phyloP scores from a whole-genome alignment of 2,113 vertebrate genomes.

The Campylomormyrus tamandua region DNA sequence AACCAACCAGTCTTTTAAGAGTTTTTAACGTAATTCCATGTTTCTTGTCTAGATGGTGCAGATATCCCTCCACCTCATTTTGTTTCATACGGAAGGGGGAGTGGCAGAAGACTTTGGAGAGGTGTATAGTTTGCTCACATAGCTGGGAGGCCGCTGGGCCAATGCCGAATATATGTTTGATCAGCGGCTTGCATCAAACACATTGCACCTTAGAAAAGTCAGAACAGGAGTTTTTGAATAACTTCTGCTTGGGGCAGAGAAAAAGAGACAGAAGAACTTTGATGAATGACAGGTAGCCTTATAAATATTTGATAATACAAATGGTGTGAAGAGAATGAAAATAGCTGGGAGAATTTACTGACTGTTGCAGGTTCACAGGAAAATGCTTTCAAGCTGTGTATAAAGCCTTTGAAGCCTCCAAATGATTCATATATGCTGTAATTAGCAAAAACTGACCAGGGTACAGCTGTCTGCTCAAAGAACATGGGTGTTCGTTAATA shows the following conservation, averaged over 20 bases:
- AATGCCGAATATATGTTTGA: neutral
- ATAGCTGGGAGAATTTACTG: constrained; percentile 10
- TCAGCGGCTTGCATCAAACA: neutral
- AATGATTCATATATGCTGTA: neutral
- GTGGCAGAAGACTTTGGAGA: neutral
- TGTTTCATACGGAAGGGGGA: neutral
- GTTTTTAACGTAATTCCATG: neutral
- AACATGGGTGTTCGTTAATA: neutral
- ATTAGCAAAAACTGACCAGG: neutral
- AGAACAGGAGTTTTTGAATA: constrained; percentile 51
- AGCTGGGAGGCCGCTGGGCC: neutral
- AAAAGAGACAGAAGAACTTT: constrained; percentile 62
- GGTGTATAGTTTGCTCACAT: neutral
- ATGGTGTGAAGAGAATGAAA: constrained; percentile 55
- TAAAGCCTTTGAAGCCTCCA: constrained; percentile 3
- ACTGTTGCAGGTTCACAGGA: neutral
- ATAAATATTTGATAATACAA: constrained; percentile 74
- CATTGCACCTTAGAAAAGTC: constrained; percentile 20
- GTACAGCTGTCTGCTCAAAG: neutral
- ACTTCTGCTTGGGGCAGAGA: constrained; percentile 44
- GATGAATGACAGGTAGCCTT: constrained; percentile 64
- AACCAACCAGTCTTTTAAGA: neutral
- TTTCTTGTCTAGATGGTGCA: neutral
- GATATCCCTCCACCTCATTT: neutral
- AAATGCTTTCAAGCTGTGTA: constrained; percentile 8